Evolutionary conservation across 2,113 vertebrate genomes (phyloP).

Genomic region (Brachirus orientalis): DNA sequence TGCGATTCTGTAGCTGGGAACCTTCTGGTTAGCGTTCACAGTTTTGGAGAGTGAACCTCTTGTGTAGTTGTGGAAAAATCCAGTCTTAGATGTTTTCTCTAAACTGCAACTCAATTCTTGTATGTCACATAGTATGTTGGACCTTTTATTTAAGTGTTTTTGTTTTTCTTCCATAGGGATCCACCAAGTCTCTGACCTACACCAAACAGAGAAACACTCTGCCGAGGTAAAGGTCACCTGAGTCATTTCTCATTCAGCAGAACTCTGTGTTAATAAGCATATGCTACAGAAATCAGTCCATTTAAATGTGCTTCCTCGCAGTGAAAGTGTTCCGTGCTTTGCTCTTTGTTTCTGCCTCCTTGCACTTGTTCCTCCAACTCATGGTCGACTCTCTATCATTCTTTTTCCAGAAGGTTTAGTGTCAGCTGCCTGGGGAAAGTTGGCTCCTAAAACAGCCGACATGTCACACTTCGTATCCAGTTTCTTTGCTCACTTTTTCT

Average conservation of each 20-base stretch:
- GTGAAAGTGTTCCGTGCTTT: neutral
- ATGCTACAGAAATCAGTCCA: neutral
- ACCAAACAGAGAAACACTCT: conserved; percentile 77
- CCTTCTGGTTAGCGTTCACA: no score
- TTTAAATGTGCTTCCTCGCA: neutral
- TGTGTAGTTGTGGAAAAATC: no score
- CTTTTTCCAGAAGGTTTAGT: conserved; percentile 3
- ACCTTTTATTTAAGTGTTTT: neutral
- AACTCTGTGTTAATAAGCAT: neutral
- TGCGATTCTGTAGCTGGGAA: no score
- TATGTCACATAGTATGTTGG: no score
- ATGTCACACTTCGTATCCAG: conserved; percentile 12
- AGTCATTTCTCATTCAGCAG: neutral
- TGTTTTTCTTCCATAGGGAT: conserved; percentile 56
- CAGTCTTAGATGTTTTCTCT: no score
- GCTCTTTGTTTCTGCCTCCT: neutral
- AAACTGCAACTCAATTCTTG: no score
- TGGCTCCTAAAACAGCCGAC: conserved; percentile 20
- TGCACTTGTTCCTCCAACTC: conserved; percentile 6
- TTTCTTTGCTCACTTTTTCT: conserved; percentile 19
- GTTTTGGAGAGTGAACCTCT: no score
- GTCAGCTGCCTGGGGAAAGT: conserved; percentile 14
- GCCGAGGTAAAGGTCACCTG: conserved; percentile 62
- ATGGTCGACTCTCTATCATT: neutral
- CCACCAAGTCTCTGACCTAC: conserved; percentile 76